Conservation (phyloP, 2,888 invertebrate genomes). For the Graphium colonna region DNA sequence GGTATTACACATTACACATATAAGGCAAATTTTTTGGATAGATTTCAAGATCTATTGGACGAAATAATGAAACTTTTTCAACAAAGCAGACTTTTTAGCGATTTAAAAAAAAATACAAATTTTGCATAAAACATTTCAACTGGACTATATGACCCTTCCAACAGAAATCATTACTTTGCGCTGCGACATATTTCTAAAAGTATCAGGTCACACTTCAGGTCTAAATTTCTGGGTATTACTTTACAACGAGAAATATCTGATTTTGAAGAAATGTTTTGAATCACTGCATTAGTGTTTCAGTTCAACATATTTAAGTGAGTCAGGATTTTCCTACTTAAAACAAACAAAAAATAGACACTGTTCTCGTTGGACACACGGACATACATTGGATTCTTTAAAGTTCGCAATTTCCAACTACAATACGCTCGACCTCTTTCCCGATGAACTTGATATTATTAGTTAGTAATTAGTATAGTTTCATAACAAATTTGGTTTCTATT, state of each 20-base stretch:
- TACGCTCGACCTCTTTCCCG: too few species aligned
- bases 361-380: slow-evolving; percentile 31
- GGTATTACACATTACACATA: slow-evolving; percentile 29
- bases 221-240: slow-evolving; percentile 34
- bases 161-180: slow-evolving; percentile 28
- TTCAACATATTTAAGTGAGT: slow-evolving; percentile 32
- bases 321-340: slow-evolving; percentile 33
- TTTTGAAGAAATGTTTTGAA: slow-evolving; percentile 34
- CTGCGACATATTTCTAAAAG: slow-evolving; percentile 32
- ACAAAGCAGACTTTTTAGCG: slow-evolving; percentile 23
- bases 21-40: slow-evolving; percentile 34
- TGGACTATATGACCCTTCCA: slow-evolving; percentile 27
- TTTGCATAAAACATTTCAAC: slow-evolving; percentile 32
- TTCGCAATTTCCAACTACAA: slow-evolving; percentile 33
- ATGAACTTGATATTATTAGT: too few species aligned
- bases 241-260: slow-evolving; percentile 35
- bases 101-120: slow-evolving; percentile 28
- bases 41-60: slow-evolving; percentile 31
- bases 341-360: slow-evolving; percentile 34
- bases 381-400: slow-evolving; percentile 31
- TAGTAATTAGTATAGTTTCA: too few species aligned
- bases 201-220: slow-evolving; percentile 30
- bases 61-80: slow-evolving; percentile 21
- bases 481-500: too few species aligned
- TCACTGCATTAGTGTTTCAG: slow-evolving; percentile 33